These are phyloP conservation scores for Dromiciops gliroides DNA, from an alignment of 2,113 vertebrate genomes.

Conservation along the genomic window DNA sequence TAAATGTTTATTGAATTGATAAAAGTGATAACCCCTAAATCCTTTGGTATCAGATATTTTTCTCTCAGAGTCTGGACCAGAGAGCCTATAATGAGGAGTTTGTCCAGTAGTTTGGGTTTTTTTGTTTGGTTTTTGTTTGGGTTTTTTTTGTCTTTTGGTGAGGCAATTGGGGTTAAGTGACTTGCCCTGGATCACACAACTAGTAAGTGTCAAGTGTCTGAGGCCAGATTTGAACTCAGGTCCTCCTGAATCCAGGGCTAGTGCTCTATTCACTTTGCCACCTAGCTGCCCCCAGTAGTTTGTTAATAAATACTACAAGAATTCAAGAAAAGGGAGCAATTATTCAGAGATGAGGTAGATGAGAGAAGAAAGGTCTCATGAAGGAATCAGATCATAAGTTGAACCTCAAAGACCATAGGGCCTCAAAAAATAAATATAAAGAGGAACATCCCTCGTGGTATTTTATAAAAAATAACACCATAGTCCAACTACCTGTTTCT, in stretches of 20 bases:
- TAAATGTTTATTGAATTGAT: background rate
- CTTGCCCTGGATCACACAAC: no score
- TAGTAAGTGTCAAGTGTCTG: no score
- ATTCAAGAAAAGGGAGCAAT: background rate
- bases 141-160: no score
- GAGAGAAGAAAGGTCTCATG: background rate
- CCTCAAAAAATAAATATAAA: constrained; percentile 3
- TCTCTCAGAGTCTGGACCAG: no score
- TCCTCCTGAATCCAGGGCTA: no score
- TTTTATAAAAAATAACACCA: background rate
- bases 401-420: background rate
- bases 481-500: background rate
- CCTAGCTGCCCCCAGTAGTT: no score
- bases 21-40: background rate
- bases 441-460: background rate
- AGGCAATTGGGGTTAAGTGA: no score
- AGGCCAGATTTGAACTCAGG: no score
- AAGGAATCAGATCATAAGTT: background rate
- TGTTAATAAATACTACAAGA: background rate
- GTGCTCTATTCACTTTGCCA: no score
- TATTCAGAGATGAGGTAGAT: background rate
- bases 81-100: background rate
- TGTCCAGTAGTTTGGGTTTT: background rate
- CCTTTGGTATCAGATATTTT: no score
- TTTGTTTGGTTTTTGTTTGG: no score